Evolutionary conservation across 2,113 vertebrate genomes (phyloP).

Genomic region (Zosterops pallidus): DNA sequence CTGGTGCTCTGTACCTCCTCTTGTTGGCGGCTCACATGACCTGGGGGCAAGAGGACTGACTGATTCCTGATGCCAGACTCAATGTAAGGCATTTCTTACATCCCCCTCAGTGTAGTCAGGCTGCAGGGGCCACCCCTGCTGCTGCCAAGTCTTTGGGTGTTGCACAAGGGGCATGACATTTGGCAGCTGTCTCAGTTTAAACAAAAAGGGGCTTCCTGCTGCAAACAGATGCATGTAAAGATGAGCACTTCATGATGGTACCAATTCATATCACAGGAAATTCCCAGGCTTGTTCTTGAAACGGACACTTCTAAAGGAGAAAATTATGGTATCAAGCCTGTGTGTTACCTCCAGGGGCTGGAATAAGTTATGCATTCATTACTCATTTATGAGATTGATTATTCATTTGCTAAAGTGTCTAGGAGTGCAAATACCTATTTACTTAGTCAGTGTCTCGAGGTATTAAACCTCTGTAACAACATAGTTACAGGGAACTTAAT

Average conservation of each 20-base stretch:
- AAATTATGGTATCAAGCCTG: not conserved
- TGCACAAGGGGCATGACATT: not conserved
- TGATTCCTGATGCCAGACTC: not conserved
- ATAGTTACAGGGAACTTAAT: not conserved
- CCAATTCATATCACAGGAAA: not conserved
- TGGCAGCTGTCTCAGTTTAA: not conserved
- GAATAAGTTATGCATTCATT: slow-evolving; percentile 22
- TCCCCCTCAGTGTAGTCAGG: not conserved
- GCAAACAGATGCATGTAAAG: not conserved
- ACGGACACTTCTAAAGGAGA: not conserved
- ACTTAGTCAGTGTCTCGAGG: not conserved
- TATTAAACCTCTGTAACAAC: not conserved
- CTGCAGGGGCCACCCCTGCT: not conserved
- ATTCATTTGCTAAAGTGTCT: slow-evolving; percentile 2
- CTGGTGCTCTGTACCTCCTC: not conserved
- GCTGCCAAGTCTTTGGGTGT: not conserved
- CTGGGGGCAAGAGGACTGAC: not conserved
- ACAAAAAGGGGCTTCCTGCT: not conserved
- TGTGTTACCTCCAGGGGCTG: not conserved
- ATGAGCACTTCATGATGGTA: not conserved
- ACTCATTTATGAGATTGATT: slow-evolving; percentile 5
- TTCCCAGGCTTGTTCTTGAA: not conserved
- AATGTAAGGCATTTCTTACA: not conserved
- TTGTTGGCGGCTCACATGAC: not conserved
- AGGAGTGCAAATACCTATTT: slow-evolving; percentile 18